Base-by-base conservation (phyloP, 2,797 vertebrate species). In the Anniella stebbinsi region DNA sequence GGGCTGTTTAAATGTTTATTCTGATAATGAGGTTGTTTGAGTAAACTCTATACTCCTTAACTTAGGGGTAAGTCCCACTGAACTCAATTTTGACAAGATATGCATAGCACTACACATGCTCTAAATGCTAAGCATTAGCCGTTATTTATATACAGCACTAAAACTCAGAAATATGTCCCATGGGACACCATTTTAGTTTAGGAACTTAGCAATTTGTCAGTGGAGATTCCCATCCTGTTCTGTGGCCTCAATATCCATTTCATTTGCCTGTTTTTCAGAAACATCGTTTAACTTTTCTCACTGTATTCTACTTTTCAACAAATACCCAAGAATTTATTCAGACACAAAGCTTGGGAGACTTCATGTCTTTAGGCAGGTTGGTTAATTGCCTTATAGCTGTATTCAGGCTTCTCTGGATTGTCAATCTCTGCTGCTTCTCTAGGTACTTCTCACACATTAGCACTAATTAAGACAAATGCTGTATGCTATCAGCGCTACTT, bases 381-480 rank as follows among this genome's bases (percentile, higher is more conserved):
- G 30, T 33, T 84, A 66, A 89, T 84, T 89, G 23, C 21, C 12
- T 76, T 83, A 57, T 48, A 88, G 57, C 25, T 76, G 54, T 28
- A 73, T 83, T 66, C 69, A 88, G 69, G 18, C 25, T 33, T 63
- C 72, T 77, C 41, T 84, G 23, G 54, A 38, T 84, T 45, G 88
- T 84, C 81, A 84, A 30, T 51, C 33, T 84, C 81, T 89, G 60
- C 60, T 30, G 60, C 57, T 84, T 89, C 41, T 67, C 72, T 51
- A 67, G 80, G 69, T 84, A 76, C 70, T 84, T 89, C 60, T 89
- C 60, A 84, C 72, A 77, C 60, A 84, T 84, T 89, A 84, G 41
- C 80, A 76, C 87, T 84, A 88, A 84, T 67, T 89, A 89, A 84
- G 81, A 84, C 45, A 89, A 89, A 67, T 84, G 80, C 38, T 76